phyloP scores from a whole-genome alignment of 1,140 invertebrate species.

The Brachionus manjavacas region DNA sequence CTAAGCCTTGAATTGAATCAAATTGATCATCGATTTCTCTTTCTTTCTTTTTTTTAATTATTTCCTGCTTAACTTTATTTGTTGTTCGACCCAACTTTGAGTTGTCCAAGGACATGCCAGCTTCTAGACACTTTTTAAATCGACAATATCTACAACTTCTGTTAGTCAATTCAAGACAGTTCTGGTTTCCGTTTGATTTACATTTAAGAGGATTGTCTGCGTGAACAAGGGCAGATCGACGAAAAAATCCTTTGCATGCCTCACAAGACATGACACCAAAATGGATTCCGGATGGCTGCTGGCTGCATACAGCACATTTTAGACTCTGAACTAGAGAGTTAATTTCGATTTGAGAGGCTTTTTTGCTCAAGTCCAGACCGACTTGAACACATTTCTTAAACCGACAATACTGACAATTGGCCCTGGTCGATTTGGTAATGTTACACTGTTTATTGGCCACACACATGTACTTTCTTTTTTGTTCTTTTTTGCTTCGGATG shows the following conservation, averaged over 20 bases:
- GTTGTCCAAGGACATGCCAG: conserved; percentile 98
- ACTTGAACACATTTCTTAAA: conserved; percentile 98
- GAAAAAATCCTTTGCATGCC: conserved; percentile 53
- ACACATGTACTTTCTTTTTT: conserved; percentile 52
- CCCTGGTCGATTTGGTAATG: conserved; percentile 55
- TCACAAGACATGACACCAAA: conserved; percentile 58
- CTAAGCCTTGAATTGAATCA: not conserved
- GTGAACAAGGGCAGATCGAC: conserved; percentile 51
- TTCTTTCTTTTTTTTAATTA: conserved; percentile 7
- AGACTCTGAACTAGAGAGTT: not conserved
- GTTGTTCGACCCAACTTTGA: conserved; percentile 40
- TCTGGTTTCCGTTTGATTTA: conserved; percentile 49
- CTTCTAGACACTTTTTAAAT: conserved; percentile 95
- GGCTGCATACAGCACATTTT: conserved; percentile 54
- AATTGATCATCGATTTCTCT: not conserved
- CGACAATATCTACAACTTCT: conserved; percentile 89
- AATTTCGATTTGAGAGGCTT: conserved; percentile 44
- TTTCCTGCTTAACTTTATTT: conserved; percentile 34
- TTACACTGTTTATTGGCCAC: conserved; percentile 49
- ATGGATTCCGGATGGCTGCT: conserved; percentile 55
- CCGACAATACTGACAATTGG: conserved; percentile 87
- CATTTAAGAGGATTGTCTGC: conserved; percentile 51
- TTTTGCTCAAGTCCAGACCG: conserved; percentile 95
- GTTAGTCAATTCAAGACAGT: conserved; percentile 52
- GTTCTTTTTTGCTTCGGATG: conserved; percentile 51